A percentile compares a stretch with the other conserved stretches of the same genome.
These are phyloP conservation scores for Echinometra lucunter DNA, from an alignment of 53 echinoderm and acorn worm species.

Conservation along the genomic window DNA sequence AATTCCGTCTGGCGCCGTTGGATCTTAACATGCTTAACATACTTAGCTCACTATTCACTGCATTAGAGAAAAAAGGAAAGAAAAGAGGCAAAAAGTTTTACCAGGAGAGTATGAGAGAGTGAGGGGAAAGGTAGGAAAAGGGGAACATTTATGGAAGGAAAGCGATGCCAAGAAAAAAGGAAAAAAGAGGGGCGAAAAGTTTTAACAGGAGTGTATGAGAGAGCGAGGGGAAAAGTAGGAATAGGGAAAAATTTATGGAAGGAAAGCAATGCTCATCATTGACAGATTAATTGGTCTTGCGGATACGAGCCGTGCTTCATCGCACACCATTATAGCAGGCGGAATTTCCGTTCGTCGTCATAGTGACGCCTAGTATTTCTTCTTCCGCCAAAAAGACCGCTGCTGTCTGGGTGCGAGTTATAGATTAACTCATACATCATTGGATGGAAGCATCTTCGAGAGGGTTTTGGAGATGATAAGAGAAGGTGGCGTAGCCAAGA, in stretches of 20 bases:
- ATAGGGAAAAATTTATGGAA: neutral
- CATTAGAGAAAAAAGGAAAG: neutral
- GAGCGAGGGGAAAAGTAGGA: neutral
- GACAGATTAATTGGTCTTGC: conserved; percentile 50
- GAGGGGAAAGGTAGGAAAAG: neutral
- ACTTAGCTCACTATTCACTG: neutral
- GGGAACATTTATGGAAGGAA: neutral
- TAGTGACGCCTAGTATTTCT: conserved; percentile 31
- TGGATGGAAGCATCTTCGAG: conserved; percentile 7
- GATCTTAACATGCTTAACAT: neutral
- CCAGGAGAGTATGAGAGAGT: neutral
- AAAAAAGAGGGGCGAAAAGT: neutral
- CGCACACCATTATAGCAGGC: conserved; percentile 41
- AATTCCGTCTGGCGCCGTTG: neutral
- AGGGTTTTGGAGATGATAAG: neutral
- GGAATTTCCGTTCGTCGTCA: conserved; percentile 42
- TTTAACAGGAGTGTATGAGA: neutral
- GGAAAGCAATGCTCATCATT: conserved; percentile 38
- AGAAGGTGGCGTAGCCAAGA: neutral
- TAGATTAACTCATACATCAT: conserved; percentile 55
- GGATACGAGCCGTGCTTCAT: conserved; percentile 1
- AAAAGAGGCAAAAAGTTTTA: neutral
- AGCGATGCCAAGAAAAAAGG: neutral
- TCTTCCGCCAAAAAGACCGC: neutral
- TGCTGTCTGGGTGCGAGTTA: conserved; percentile 18